These are phyloP conservation scores for Saccostrea echinata DNA, from an alignment of 1,140 invertebrate species.

Conservation along the genomic window DNA sequence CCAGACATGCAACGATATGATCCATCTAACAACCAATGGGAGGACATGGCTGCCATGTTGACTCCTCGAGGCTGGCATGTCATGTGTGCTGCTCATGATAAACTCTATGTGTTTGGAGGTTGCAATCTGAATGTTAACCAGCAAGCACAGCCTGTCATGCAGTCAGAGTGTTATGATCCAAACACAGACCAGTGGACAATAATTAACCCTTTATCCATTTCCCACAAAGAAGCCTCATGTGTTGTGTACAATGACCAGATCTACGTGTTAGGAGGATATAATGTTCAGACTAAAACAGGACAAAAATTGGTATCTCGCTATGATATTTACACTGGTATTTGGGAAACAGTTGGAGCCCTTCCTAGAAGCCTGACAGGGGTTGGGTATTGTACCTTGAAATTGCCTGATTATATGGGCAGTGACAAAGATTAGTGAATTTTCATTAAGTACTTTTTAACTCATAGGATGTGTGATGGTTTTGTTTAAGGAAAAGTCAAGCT, in stretches of 20 bases:
- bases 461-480: not conserved
- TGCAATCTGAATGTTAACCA: conserved; percentile 85
- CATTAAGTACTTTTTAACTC: conserved; percentile 5
- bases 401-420: conserved; percentile 72
- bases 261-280: conserved; percentile 80
- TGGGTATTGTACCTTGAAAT: conserved; percentile 77
- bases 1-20: conserved; percentile 79
- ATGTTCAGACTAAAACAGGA: conserved; percentile 80
- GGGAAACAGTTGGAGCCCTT: conserved; percentile 79
- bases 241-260: conserved; percentile 79
- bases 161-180: conserved; percentile 87
- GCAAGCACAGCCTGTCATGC: conserved; percentile 86
- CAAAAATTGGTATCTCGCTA: conserved; percentile 79
- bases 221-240: conserved; percentile 80
- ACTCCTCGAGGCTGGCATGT: conserved; percentile 80
- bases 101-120: conserved; percentile 87
- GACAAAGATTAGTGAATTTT: conserved; percentile 17
- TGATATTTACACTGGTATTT: conserved; percentile 78
- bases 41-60: conserved; percentile 79
- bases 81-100: conserved; percentile 83
- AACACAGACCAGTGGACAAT: conserved; percentile 85
- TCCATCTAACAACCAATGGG: conserved; percentile 76
- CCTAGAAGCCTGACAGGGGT: conserved; percentile 79
- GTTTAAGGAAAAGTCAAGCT: not conserved
- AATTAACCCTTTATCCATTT: conserved; percentile 83